These are phyloP conservation scores for Patella ulyssiponensis DNA, from an alignment of 2,888 invertebrate species.

Conservation along the genomic window DNA sequence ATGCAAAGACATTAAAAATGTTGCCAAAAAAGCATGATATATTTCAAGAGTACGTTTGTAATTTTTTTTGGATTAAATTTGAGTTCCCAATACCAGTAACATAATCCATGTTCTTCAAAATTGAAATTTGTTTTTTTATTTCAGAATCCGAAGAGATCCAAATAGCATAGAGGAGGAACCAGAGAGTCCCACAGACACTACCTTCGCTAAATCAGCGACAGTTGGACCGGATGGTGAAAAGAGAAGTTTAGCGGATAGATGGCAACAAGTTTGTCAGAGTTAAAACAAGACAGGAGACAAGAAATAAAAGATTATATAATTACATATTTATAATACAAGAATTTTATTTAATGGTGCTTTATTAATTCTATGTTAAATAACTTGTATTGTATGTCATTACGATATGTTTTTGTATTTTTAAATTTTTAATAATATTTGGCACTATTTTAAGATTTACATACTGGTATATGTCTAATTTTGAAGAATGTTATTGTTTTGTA, in stretches of 20 bases:
- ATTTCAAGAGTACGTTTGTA: too few relatives aligned
- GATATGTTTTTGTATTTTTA: too few relatives aligned
- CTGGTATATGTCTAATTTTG: too few relatives aligned
- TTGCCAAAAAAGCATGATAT: too few relatives aligned
- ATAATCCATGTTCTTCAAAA: too few relatives aligned
- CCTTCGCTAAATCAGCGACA: background rate
- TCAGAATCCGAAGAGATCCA: slow-evolving; percentile 16
- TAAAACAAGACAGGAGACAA: background rate
- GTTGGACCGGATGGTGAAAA: background rate
- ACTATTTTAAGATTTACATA: too few relatives aligned
- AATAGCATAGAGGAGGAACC: background rate
- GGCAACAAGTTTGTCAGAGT: slow-evolving; percentile 21
- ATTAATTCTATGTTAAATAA: background rate
- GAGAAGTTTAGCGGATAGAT: slow-evolving; percentile 16
- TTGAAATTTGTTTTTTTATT: background rate
- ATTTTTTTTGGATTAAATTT: too few relatives aligned
- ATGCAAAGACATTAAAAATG: too few relatives aligned
- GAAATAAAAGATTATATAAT: background rate
- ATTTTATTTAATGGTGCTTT: slow-evolving; percentile 3
- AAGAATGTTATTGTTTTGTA: too few relatives aligned
- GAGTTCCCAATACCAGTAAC: too few relatives aligned
- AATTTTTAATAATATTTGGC: too few relatives aligned
- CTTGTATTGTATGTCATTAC: background rate
- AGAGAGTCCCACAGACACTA: slow-evolving; percentile 19
- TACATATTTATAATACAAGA: too few relatives aligned